phyloP scores from a whole-genome alignment of 2,113 vertebrate genomes.

The Alces alces region DNA sequence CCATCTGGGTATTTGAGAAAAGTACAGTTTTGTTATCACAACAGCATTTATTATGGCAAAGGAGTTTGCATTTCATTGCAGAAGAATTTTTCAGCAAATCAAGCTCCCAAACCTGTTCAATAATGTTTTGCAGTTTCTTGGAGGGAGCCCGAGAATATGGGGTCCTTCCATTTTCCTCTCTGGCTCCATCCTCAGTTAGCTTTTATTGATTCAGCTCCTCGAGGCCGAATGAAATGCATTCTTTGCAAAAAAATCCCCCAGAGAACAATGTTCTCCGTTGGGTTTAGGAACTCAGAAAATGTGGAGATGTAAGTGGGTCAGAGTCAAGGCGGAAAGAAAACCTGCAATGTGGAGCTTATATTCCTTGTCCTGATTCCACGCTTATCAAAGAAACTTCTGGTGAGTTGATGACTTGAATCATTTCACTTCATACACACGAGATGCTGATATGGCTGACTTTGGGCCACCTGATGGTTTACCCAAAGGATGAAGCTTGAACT shows the following conservation, averaged over 20 bases:
- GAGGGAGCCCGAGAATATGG: not conserved
- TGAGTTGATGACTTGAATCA: not conserved
- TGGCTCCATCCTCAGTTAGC: not conserved
- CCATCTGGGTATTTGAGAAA: slow-evolving; percentile 85
- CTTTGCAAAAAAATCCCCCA: not conserved
- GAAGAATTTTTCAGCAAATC: slow-evolving; percentile 59
- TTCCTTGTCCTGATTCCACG: not conserved
- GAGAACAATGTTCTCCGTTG: not conserved
- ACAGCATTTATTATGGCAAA: slow-evolving; percentile 80
- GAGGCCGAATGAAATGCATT: slow-evolving; percentile 30
- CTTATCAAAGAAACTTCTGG: not conserved
- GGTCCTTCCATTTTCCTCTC: slow-evolving; percentile 12
- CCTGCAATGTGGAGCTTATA: fast-evolving
- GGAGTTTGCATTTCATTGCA: slow-evolving; percentile 77
- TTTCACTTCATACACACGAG: not conserved
- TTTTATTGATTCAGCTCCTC: slow-evolving; percentile 26
- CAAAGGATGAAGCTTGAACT: not conserved
- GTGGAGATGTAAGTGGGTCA: slow-evolving; percentile 38
- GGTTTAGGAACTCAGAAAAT: not conserved
- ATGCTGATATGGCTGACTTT: not conserved
- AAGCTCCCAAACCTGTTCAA: slow-evolving; percentile 61
- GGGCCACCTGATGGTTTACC: not conserved
- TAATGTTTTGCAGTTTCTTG: slow-evolving; percentile 44
- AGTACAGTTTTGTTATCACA: slow-evolving; percentile 83
- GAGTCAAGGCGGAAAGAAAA: not conserved